Evolutionary conservation across 2,797 vertebrate genomes (phyloP).

Genomic region (Pangasius krempfi): DNA sequence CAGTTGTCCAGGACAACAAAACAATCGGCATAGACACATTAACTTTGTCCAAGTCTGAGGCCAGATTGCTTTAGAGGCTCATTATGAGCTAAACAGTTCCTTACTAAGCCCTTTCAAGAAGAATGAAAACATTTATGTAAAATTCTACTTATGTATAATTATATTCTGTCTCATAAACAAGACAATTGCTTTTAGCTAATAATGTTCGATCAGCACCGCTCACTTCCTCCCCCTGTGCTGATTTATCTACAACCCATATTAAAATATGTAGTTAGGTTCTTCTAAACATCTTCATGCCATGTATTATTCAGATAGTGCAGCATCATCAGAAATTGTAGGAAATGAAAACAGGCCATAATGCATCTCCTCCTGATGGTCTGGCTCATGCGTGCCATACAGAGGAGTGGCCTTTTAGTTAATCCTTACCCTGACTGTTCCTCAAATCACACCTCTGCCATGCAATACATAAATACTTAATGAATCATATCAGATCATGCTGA

Average conservation of each 20-base stretch:
- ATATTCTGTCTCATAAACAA: background rate
- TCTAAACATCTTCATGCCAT: background rate
- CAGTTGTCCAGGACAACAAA: slow-evolving; percentile 39
- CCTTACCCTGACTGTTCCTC: background rate
- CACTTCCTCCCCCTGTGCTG: background rate
- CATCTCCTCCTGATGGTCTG: background rate
- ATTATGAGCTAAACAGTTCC: slow-evolving; percentile 22
- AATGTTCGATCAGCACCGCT: background rate
- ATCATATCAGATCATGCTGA: background rate
- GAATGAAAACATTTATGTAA: background rate
- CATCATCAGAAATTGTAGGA: slow-evolving; percentile 11
- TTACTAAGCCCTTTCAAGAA: background rate
- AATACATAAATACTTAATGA: background rate
- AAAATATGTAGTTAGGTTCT: background rate
- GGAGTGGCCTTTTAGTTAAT: background rate
- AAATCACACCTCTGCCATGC: background rate
- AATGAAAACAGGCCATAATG: slow-evolving; percentile 18
- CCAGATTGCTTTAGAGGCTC: slow-evolving; percentile 28
- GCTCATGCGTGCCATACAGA: background rate
- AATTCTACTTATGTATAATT: background rate
- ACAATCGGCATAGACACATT: slow-evolving; percentile 19
- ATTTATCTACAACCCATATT: background rate
- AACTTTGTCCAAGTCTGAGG: background rate
- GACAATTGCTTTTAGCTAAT: background rate
- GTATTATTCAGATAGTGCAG: slow-evolving; percentile 19